A percentile compares a stretch with the other conserved stretches of the same genome.
Evolutionary conservation across 35 echinoderm and acorn worm genomes (phyloP).

Genomic region (Chiridota heheva): DNA sequence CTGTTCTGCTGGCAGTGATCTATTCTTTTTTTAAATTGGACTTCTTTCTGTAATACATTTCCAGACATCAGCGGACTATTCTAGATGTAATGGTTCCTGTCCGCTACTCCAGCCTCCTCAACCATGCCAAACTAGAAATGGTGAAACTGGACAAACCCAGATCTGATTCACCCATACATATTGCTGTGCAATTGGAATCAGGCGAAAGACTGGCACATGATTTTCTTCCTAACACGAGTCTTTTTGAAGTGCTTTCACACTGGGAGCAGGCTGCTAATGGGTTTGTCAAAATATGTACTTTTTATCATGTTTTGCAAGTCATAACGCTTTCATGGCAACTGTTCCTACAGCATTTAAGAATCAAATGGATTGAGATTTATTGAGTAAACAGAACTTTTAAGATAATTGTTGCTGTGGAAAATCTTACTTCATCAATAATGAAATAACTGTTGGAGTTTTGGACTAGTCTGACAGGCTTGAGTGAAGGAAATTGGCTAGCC

Average conservation of each 20-base stretch:
- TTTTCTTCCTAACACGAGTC: constrained; percentile 49
- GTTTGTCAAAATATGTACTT: constrained; percentile 24
- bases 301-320: background rate
- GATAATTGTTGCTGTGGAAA: too few relatives aligned
- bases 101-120: constrained; percentile 83
- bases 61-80: constrained; percentile 71
- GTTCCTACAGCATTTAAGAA: background rate
- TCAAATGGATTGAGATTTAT: too few relatives aligned
- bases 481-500: too few relatives aligned
- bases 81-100: constrained; percentile 80
- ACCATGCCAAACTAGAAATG: constrained; percentile 93
- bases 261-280: constrained; percentile 56
- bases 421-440: too few relatives aligned
- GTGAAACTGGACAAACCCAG: constrained; percentile 61
- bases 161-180: constrained; percentile 36
- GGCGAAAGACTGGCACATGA: constrained; percentile 74
- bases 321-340: background rate
- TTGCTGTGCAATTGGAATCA: constrained; percentile 73
- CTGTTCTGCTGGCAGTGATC: background rate
- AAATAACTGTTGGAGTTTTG: too few relatives aligned
- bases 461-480: too few relatives aligned
- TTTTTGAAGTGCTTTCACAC: constrained; percentile 76
- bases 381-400: too few relatives aligned
- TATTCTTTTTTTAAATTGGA: background rate
- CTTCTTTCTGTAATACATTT: background rate